These are phyloP conservation scores for Julus scanicus DNA, from an alignment of 2,888 invertebrate species.

Conservation along the genomic window DNA sequence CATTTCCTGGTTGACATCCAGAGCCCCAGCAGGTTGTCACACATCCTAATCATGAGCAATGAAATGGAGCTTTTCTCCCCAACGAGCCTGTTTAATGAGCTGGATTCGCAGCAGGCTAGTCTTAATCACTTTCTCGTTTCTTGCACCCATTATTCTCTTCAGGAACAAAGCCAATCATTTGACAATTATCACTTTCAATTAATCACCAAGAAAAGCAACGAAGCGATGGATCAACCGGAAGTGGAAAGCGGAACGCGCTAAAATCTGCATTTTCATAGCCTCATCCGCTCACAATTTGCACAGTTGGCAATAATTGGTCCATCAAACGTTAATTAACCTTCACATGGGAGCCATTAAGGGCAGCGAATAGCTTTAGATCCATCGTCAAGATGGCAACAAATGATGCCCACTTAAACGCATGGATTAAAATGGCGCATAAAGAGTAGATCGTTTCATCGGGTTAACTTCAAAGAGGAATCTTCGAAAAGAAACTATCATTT, in stretches of 20 bases:
- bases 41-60: constrained; percentile 24
- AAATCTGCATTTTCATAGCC: background rate
- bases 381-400: background rate
- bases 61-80: constrained; percentile 11
- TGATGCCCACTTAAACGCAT: background rate
- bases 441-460: background rate
- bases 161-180: constrained; percentile 44
- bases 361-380: constrained; percentile 37
- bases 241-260: background rate
- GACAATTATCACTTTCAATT: constrained; percentile 45
- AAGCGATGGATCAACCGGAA: constrained; percentile 21
- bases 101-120: constrained; percentile 19
- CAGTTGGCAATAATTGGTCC: constrained; percentile 24
- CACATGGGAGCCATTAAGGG: constrained; percentile 6
- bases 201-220: background rate
- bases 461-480: background rate
- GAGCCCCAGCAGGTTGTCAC: background rate
- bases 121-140: constrained; percentile 39
- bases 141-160: constrained; percentile 23
- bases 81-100: constrained; percentile 19
- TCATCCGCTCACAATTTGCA: background rate
- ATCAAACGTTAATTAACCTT: constrained; percentile 45
- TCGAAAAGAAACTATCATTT: too few relatives aligned
- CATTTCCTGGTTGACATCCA: constrained; percentile 29
- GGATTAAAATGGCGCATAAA: background rate